Percentiles rank a stretch among this genome's conserved stretches.
Conservation (phyloP, 2,888 invertebrate genomes). For the Dorcus parallelipipedus region DNA sequence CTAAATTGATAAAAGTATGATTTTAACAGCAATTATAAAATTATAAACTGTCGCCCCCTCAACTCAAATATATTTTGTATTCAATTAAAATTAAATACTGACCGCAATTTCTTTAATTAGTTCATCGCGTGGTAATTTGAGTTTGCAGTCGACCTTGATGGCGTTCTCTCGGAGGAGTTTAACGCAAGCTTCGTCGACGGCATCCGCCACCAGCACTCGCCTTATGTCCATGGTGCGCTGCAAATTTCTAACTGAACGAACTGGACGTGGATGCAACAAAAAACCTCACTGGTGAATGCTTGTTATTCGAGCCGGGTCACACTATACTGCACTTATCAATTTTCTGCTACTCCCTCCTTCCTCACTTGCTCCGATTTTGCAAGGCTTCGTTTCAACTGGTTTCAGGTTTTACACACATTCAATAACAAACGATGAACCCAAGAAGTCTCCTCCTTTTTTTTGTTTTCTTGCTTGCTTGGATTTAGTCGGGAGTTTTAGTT, state of each 20-base stretch:
- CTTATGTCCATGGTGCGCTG: slow-evolving; percentile 56
- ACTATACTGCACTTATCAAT: slow-evolving; percentile 8
- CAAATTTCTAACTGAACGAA: not conserved
- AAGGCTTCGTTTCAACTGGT: too few species aligned
- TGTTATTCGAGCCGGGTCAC: not conserved
- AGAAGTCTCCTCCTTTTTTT: too few species aligned
- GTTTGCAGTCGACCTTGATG: slow-evolving; percentile 75
- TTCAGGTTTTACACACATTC: too few species aligned
- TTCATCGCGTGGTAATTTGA: slow-evolving; percentile 75
- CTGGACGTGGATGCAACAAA: not conserved
- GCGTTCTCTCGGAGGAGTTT: slow-evolving; percentile 73
- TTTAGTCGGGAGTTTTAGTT: too few species aligned
- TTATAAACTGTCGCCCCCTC: too few species aligned
- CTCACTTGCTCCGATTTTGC: too few species aligned
- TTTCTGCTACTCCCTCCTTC: slow-evolving; percentile 1
- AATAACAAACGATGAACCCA: too few species aligned
- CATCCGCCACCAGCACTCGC: slow-evolving; percentile 88
- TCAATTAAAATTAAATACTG: slow-evolving; percentile 39
- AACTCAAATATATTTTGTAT: too few species aligned
- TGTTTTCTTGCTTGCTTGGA: too few species aligned
- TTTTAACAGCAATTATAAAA: too few species aligned
- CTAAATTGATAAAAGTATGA: too few species aligned
- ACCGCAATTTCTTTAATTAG: slow-evolving; percentile 81
- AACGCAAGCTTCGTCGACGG: slow-evolving; percentile 83
- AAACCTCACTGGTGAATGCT: not conserved